Percentiles rank a stretch among this genome's conserved stretches.
Conservation (phyloP, 1,140 invertebrate genomes). For the Rhynchophorus ferrugineus region DNA sequence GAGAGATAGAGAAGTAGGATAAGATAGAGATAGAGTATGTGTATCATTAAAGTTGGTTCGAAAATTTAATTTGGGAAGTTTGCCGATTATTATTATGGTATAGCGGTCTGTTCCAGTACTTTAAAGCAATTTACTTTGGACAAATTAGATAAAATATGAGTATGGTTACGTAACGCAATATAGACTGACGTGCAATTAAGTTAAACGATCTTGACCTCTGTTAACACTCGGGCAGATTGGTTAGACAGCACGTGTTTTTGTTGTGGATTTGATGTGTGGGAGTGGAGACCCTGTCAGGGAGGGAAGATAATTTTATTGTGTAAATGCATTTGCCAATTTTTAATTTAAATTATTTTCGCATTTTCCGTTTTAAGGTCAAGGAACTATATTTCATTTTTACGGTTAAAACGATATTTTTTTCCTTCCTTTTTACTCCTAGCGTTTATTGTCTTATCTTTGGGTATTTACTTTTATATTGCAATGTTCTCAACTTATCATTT, state of each 20-base stretch:
- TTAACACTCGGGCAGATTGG: conserved; percentile 21
- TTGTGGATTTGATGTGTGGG: conserved; percentile 19
- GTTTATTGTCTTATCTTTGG: not conserved
- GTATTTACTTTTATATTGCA: not conserved
- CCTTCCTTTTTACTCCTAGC: no score
- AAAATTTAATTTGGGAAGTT: no score
- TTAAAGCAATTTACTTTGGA: conserved; percentile 2
- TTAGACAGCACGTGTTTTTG: conserved; percentile 31
- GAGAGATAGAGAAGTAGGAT: no score
- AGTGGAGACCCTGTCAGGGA: conserved; percentile 8
- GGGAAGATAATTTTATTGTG: not conserved
- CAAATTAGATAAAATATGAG: conserved; percentile 2
- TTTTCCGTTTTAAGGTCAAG: no score
- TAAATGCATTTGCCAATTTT: conserved; percentile 1
- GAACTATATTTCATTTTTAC: no score
- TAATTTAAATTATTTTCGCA: no score
- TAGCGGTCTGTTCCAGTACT: no score
- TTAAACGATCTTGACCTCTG: conserved; percentile 28
- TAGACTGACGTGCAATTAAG: conserved; percentile 19
- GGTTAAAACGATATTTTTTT: no score
- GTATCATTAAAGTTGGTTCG: no score
- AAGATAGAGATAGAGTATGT: no score
- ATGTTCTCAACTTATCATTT: not conserved
- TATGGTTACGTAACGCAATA: conserved; percentile 24
- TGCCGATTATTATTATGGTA: no score